These are phyloP conservation scores for Cygnus buccinator DNA, from an alignment of 2,113 vertebrate species.

Conservation along the genomic window DNA sequence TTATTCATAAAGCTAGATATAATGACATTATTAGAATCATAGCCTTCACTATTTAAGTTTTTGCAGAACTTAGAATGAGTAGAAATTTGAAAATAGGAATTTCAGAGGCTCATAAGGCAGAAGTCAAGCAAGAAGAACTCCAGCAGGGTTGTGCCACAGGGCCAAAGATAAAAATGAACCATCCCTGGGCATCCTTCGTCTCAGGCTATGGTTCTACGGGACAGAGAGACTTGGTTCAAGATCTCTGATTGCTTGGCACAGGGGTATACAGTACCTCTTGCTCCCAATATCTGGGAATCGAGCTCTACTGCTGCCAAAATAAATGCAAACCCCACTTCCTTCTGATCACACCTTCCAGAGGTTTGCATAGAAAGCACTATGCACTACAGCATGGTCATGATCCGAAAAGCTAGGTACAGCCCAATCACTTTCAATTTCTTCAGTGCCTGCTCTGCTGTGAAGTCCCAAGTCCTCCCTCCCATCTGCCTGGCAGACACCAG, in stretches of 20 bases:
- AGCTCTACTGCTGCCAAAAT: background rate
- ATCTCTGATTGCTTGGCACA: fast-evolving
- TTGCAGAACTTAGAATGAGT: background rate
- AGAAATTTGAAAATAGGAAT: background rate
- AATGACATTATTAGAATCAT: background rate
- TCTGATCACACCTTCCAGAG: background rate
- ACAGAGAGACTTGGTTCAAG: background rate
- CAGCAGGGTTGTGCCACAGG: background rate
- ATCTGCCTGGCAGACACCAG: background rate
- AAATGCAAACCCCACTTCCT: background rate
- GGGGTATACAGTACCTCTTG: background rate
- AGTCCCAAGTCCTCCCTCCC: background rate
- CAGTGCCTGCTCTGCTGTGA: background rate
- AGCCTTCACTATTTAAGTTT: background rate
- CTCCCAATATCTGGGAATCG: background rate
- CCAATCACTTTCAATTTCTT: background rate
- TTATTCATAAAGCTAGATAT: background rate
- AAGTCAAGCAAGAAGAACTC: background rate
- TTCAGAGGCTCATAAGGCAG: background rate
- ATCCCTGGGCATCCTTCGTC: background rate
- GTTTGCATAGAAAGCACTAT: background rate
- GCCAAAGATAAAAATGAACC: background rate
- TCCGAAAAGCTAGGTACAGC: background rate
- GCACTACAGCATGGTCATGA: background rate
- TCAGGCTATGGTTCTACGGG: background rate